A percentile compares a stretch with the other conserved stretches of the same genome.
Conservation (phyloP, 2,888 invertebrate genomes). For the Chalcis sispes region DNA sequence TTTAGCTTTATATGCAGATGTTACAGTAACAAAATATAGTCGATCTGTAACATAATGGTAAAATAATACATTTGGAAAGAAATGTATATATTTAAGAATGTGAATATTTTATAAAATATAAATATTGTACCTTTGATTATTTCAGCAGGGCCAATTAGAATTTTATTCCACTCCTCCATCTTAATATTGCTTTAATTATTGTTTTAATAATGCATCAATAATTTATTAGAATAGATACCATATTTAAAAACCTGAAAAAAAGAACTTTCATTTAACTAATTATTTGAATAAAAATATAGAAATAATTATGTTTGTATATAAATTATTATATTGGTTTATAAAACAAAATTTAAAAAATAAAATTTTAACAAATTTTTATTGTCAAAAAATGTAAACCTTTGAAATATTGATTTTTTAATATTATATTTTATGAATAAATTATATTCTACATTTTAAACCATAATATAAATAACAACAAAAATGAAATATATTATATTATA, state of each 20-base stretch:
- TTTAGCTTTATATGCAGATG: constrained; percentile 80
- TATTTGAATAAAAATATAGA: too few relatives aligned
- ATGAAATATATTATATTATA: too few relatives aligned
- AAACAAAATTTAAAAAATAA: too few relatives aligned
- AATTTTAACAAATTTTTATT: too few relatives aligned
- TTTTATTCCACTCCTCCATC: constrained; percentile 71
- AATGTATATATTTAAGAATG: constrained; percentile 21
- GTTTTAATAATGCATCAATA: constrained; percentile 16
- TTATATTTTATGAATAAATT: too few relatives aligned
- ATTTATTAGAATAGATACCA: constrained; percentile 8
- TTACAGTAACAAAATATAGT: constrained; percentile 86
- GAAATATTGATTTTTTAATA: too few relatives aligned
- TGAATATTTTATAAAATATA: constrained; percentile 19
- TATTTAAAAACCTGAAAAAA: constrained; percentile 5
- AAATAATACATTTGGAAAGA: constrained; percentile 14
- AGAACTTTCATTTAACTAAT: too few relatives aligned
- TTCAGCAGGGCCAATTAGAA: constrained; percentile 69
- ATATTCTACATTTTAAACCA: too few relatives aligned
- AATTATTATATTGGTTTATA: too few relatives aligned
- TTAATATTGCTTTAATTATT: constrained; percentile 38
- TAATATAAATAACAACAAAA: too few relatives aligned
- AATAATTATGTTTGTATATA: too few relatives aligned
- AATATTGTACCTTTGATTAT: constrained; percentile 70
- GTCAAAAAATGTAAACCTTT: too few relatives aligned
- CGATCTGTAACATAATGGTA: constrained; percentile 76